A percentile compares a stretch with the other conserved stretches of the same genome.
phyloP scores from a whole-genome alignment of 2,888 invertebrate genomes.

The Clostera curtula region DNA sequence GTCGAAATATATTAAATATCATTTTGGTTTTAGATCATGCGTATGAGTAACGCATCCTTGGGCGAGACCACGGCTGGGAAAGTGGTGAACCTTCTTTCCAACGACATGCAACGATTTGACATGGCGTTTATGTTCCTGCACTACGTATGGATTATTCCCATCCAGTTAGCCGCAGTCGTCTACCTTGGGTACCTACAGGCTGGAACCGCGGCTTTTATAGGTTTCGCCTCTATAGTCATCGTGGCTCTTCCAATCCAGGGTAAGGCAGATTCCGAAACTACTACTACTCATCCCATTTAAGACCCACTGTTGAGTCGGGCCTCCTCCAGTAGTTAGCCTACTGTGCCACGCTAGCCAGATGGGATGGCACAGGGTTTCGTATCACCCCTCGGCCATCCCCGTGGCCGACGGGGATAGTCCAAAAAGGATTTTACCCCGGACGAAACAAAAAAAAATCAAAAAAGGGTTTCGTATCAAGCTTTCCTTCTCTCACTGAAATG shows the following conservation, averaged over 20 bases:
- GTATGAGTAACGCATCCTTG: slow-evolving; percentile 75
- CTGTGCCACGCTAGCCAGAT: too few relatives aligned
- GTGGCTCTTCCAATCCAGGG: slow-evolving; percentile 86
- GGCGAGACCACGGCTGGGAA: slow-evolving; percentile 91
- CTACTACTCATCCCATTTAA: not conserved
- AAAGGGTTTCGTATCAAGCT: too few relatives aligned
- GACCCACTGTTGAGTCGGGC: too few relatives aligned
- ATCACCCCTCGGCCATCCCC: too few relatives aligned
- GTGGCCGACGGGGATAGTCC: too few relatives aligned
- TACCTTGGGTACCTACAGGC: slow-evolving; percentile 81
- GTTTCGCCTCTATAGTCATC: slow-evolving; percentile 78
- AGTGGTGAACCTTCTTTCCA: slow-evolving; percentile 90
- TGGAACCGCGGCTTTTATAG: slow-evolving; percentile 79
- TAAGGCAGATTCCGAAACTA: slow-evolving; percentile 26
- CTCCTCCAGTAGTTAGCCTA: too few relatives aligned
- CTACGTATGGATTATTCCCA: slow-evolving; percentile 88
- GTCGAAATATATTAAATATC: too few relatives aligned
- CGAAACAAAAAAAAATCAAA: too few relatives aligned
- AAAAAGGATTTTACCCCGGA: too few relatives aligned
- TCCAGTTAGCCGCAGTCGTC: slow-evolving; percentile 77
- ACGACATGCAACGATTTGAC: slow-evolving; percentile 91
- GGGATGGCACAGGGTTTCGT: too few relatives aligned
- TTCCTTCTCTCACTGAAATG: too few relatives aligned
- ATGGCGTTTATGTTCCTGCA: slow-evolving; percentile 82
- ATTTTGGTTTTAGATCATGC: slow-evolving; percentile 71